These are phyloP conservation scores for Byasa hedistus DNA, from an alignment of 2,888 invertebrate species.

Conservation along the genomic window DNA sequence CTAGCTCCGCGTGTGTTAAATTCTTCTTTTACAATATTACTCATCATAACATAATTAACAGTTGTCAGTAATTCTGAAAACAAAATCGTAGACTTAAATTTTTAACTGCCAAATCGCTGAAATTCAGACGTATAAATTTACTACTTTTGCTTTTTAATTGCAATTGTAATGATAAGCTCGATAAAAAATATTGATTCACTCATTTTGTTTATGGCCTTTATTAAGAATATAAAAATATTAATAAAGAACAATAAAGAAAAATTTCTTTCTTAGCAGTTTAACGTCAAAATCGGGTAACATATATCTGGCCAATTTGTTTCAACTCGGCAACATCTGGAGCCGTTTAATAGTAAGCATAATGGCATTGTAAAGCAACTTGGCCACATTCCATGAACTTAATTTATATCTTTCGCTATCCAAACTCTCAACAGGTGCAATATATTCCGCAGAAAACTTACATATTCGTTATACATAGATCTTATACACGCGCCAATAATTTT, in stretches of 20 bases:
- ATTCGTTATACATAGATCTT: neutral
- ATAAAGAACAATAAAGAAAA: neutral
- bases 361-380: conserved; percentile 23
- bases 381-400: conserved; percentile 29
- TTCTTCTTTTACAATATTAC: no score
- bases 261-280: neutral
- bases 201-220: no score
- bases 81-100: no score
- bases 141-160: no score
- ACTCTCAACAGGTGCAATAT: conserved; percentile 27
- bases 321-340: conserved; percentile 25
- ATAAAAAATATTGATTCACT: no score
- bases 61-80: no score
- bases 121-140: no score
- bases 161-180: no score
- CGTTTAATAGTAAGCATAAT: conserved; percentile 22
- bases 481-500: neutral
- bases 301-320: conserved; percentile 11
- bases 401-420: conserved; percentile 23
- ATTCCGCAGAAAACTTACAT: conserved; percentile 1
- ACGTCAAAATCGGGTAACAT: neutral
- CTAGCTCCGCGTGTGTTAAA: no score
- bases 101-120: no score
- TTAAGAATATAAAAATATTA: no score
- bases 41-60: no score